Evolutionary conservation across 2,888 invertebrate genomes (phyloP).

Genomic region (Amorpha juglandis): DNA sequence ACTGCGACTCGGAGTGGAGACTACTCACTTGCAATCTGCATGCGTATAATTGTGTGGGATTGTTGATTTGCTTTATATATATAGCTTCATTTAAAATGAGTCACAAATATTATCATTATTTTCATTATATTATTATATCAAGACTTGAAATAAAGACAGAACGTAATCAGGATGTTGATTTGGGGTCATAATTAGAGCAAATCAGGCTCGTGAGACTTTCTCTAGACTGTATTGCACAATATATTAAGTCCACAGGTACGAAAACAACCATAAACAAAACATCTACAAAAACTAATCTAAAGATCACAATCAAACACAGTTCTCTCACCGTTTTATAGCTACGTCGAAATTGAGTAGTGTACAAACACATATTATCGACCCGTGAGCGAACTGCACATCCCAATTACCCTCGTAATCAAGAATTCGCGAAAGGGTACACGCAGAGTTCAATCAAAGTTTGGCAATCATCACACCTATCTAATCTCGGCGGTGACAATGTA

Average conservation of each 20-base stretch:
- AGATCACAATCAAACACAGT: neutral
- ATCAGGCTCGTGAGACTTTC: too few relatives aligned
- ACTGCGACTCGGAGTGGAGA: conserved; percentile 25
- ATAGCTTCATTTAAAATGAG: too few relatives aligned
- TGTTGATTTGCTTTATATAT: neutral
- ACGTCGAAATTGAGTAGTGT: conserved; percentile 41
- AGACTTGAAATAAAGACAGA: too few relatives aligned
- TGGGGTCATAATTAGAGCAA: too few relatives aligned
- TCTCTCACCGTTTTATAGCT: neutral
- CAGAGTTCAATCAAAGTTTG: conserved; percentile 80
- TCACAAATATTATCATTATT: too few relatives aligned
- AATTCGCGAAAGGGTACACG: conserved; percentile 72
- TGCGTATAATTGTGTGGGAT: conserved; percentile 30
- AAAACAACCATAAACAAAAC: neutral
- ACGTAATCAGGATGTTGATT: too few relatives aligned
- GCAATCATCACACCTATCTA: conserved; percentile 80
- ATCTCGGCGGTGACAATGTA: conserved; percentile 77
- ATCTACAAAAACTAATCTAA: neutral
- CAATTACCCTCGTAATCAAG: conserved; percentile 75
- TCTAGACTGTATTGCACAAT: too few relatives aligned
- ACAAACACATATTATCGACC: conserved; percentile 47
- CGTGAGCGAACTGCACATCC: conserved; percentile 45
- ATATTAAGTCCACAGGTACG: too few relatives aligned
- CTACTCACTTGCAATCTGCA: conserved; percentile 33
- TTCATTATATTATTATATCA: too few relatives aligned